Evolutionary conservation across 1,140 invertebrate species (phyloP).

Genomic region (Apis mellifera): Amel_HAv3.1 CM009936.2:15422001-15422500

Average conservation of each 20-base stretch:
- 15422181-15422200: slow-evolving; percentile 1
- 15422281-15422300: slow-evolving; percentile 15
- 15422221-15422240: neutral
- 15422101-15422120: neutral
- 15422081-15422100: neutral
- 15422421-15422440: slow-evolving; percentile 12
- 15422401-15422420: slow-evolving; percentile 2
- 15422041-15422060: neutral
- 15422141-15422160: neutral
- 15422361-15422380: neutral
- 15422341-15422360: neutral
- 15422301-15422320: slow-evolving; percentile 9
- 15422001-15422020: neutral
- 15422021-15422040: neutral
- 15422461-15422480: neutral
- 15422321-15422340: slow-evolving; percentile 12
- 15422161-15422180: neutral
- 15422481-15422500: neutral
- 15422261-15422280: slow-evolving; percentile 28
- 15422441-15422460: slow-evolving; percentile 9
- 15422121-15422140: neutral
- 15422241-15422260: slow-evolving; percentile 17
- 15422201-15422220: neutral
- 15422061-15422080: slow-evolving; percentile 18
- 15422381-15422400: slow-evolving; percentile 14